Evolutionary conservation across 1,140 invertebrate species (phyloP).

Genomic region (Vollenhovia emeryi): DNA sequence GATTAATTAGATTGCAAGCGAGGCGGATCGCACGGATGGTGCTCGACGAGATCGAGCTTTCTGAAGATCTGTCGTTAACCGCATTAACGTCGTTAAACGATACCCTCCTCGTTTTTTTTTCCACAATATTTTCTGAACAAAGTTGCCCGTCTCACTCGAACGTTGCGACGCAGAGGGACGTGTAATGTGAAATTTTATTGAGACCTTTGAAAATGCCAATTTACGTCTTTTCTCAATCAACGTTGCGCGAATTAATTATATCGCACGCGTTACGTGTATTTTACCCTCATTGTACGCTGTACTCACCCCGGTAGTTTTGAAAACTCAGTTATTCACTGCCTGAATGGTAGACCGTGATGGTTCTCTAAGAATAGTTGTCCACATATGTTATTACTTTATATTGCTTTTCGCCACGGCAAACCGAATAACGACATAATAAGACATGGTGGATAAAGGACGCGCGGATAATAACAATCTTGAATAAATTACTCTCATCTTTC

Average conservation of each 20-base stretch:
- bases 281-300: slow-evolving; percentile 20
- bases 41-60: slow-evolving; percentile 36
- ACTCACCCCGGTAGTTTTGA: not conserved
- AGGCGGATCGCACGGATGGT: slow-evolving; percentile 59
- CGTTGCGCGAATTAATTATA: slow-evolving; percentile 32
- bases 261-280: slow-evolving; percentile 6
- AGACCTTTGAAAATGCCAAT: not conserved
- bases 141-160: not conserved
- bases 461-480: slow-evolving; percentile 48
- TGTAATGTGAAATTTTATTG: slow-evolving; percentile 11
- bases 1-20: slow-evolving; percentile 80
- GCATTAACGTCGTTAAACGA: slow-evolving; percentile 34
- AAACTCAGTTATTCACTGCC: slow-evolving; percentile 79
- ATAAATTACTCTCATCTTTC: slow-evolving; percentile 29
- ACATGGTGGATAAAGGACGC: slow-evolving; percentile 48
- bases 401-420: slow-evolving; percentile 66
- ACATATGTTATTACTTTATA: slow-evolving; percentile 80
- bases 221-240: slow-evolving; percentile 11
- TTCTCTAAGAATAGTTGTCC: slow-evolving; percentile 22
- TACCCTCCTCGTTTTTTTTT: slow-evolving; percentile 46
- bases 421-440: slow-evolving; percentile 58
- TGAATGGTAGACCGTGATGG: slow-evolving; percentile 73
- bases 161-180: not conserved
- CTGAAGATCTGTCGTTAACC: slow-evolving; percentile 58
- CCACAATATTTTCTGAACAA: slow-evolving; percentile 11